Evolutionary conservation across 2,797 vertebrate genomes (phyloP).

Genomic region (Astyanax mexicanus): DNA sequence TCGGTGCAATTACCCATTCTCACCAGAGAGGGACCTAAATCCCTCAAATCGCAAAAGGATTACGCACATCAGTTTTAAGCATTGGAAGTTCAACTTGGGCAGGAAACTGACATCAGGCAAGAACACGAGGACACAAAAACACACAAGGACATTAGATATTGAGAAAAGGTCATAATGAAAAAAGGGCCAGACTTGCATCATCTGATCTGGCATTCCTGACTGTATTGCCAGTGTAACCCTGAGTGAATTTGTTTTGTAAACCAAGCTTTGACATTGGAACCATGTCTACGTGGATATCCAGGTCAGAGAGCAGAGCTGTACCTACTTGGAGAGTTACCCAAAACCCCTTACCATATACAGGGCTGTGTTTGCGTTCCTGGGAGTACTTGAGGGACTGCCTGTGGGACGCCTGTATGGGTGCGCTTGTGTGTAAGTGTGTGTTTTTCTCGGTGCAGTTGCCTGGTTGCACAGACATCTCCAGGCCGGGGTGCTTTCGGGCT

Average conservation of each 20-base stretch:
- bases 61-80: no score
- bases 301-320: constrained; percentile 22
- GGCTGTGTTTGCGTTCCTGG: constrained; percentile 21
- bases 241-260: background rate
- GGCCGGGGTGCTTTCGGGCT: constrained; percentile 70
- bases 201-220: background rate
- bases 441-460: constrained; percentile 53
- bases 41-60: no score
- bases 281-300: constrained; percentile 23
- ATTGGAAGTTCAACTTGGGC: no score
- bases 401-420: constrained; percentile 49
- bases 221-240: background rate
- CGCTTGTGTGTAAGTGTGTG: constrained; percentile 49
- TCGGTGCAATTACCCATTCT: no score
- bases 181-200: background rate
- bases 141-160: no score
- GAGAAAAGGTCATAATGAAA: no score
- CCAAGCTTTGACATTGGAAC: constrained; percentile 10
- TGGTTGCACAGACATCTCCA: constrained; percentile 76
- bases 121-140: no score
- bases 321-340: constrained; percentile 14
- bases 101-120: no score
- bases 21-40: no score
- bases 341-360: constrained; percentile 35
- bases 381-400: constrained; percentile 7